Evolutionary conservation across 2,797 vertebrate species (phyloP).

Genomic region (Semaprochilodus insignis): DNA sequence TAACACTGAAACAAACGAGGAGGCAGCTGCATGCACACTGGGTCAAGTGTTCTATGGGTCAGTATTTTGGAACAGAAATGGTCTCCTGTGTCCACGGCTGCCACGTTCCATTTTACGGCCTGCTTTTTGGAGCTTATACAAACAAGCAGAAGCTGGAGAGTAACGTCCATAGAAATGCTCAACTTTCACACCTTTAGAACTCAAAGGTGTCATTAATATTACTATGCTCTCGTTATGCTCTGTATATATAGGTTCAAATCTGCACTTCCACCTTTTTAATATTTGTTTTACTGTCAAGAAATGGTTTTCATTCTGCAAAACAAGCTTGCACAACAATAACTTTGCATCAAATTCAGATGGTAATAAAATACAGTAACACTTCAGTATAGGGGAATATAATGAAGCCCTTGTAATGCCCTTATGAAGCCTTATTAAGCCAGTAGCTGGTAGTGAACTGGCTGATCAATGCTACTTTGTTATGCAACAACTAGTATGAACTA

Average conservation of each 20-base stretch:
- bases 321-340: background rate
- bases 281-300: no score
- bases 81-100: background rate
- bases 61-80: conserved; percentile 9
- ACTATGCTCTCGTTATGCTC: background rate
- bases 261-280: background rate
- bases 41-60: background rate
- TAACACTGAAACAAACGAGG: background rate
- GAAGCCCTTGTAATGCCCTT: no score
- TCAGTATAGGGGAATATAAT: no score
- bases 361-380: background rate
- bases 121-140: background rate
- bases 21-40: conserved; percentile 8
- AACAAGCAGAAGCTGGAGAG: background rate
- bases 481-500: no score
- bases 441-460: no score
- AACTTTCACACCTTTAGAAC: background rate
- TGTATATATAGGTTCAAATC: no score
- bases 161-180: background rate
- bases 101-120: background rate
- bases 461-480: no score
- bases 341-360: background rate
- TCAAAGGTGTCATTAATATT: background rate
- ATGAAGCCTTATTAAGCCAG: background rate
- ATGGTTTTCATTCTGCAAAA: no score